Base-by-base conservation (phyloP, 2,888 invertebrate species). In the Epirrita christyi region DNA sequence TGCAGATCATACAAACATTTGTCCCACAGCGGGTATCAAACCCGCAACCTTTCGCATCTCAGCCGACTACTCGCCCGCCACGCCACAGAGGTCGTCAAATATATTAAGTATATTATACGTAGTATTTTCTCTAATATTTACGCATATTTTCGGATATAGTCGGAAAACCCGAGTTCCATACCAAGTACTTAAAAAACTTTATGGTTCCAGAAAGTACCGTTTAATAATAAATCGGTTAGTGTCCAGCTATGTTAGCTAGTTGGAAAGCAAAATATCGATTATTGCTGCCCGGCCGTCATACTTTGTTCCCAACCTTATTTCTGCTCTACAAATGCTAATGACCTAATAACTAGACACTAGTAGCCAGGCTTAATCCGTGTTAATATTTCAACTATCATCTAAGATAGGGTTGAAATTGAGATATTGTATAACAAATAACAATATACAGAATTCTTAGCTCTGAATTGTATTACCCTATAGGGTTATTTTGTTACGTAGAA, bases 211-310 rank as follows among this genome's bases (percentile, higher is more conserved):
- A 38, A 55, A 37, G 29, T 38, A 32, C 8, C 14, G 42, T 32
- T 54, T 14, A 59, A 59, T 55, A 54, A 54, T 51, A 43, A 47
- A 59, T 14, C 11, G 50, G 13, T 38, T n/a, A 46, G 21, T 49
- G 27, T 34, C 53, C 37, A 54, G 34, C 54, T 59, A 47, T 46
- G 27, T 42, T 34, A 46, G 54, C 49, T 37, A 38, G 49, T 40
- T 34, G 43, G 42, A 42, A 14, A 48, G 40, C 34, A 34, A 38
- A 13, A 45, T 28, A 59, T 54, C 59, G 54, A 59, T 59, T 46
- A 46, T 21, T 42, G 53, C 46, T 37, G 46, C 54, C 54, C 36
- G 9, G 38, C 38, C 37, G 36, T 32, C 49, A 45, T 49, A 50
- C 54, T 47, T 50, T 5, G 14, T 32, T 34, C 42, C 38, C 43